Base-by-base conservation (phyloP, 2,888 invertebrate species). In the Aspidiotus rigidus region DNA sequence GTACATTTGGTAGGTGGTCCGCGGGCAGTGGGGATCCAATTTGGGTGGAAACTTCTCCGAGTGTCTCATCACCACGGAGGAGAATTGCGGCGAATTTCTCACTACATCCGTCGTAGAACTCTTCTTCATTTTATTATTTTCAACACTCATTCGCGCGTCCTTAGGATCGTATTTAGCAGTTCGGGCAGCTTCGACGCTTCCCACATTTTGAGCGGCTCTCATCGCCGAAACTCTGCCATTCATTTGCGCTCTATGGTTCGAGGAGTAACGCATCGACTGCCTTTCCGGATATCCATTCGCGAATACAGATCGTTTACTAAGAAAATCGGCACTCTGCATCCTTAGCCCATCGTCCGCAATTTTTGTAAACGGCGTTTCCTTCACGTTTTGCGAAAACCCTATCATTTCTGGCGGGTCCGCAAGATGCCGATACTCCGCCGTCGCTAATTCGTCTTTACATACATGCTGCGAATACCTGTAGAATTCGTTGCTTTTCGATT, bases 1-100 rank as follows among this genome's bases (percentile, higher is more conserved):
- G 74, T 64, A 75, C 75, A 74, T 70, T 73, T 75, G 75, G 61
- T 74, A 74, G 44, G 73, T 74, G n/a, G 75, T 75, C 2, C 74
- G 75, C 15, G 74, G 75, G 59, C 75, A 74, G 39, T 72, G 74
- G 8, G 74, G 74, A 53, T 74, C 74, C 49, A 74, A 70, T 10
- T 73, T 72, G n/a, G 72, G 73, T 8, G 74, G 74, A 44, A 74
- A 71, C 62, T 70, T 62, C 72, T 41, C 72, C 70, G 42, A 69
- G 62, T 41, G 72, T 59, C 67, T 72, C 60, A 49, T 71, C 44
- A n/a, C 67, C 61, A 8, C 70, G 41, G 49, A 69, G 13, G 67
- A 42, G 28, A 17, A 49, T 71, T 42, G 41, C n/a, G 10, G 56
- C 13, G 15, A 17, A 13, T 9, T 15, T n/a, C 17, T 15, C 8